Conservation (phyloP, 2,888 invertebrate genomes). For the Rugalucina vietnamica region DNA sequence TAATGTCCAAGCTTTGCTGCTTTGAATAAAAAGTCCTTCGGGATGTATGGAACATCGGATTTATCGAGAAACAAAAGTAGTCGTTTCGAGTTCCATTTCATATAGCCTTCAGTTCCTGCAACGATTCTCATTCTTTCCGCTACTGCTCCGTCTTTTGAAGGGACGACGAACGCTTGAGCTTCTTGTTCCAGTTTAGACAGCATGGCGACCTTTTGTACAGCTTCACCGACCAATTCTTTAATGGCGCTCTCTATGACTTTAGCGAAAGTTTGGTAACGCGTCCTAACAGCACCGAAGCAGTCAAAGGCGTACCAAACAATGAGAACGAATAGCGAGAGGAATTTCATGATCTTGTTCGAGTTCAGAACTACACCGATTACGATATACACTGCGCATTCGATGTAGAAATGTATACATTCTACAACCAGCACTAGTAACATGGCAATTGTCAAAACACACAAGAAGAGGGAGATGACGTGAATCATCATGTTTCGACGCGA, state of each 20-base stretch:
- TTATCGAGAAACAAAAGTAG: conserved; percentile 9
- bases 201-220: neutral
- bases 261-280: neutral
- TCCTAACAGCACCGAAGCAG: conserved; percentile 9
- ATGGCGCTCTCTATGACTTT: neutral
- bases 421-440: conserved; percentile 29
- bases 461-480: conserved; percentile 2
- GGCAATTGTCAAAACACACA: conserved; percentile 41
- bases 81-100: conserved; percentile 11
- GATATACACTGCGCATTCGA: neutral
- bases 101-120: conserved; percentile 7
- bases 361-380: conserved; percentile 17
- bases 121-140: conserved; percentile 3
- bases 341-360: conserved; percentile 9
- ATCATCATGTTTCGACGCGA: conserved; percentile 21
- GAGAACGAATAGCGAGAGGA: neutral
- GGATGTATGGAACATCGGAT: conserved; percentile 10
- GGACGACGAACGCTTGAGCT: neutral
- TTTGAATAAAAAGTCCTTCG: conserved; percentile 15
- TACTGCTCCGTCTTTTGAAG: neutral
- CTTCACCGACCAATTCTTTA: neutral
- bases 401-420: conserved; percentile 18
- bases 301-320: conserved; percentile 2
- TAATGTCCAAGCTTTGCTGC: conserved; percentile 3
- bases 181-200: neutral